These are phyloP conservation scores for Salarias fasciatus DNA, from an alignment of 2,797 vertebrate genomes.

Conservation along the genomic window DNA sequence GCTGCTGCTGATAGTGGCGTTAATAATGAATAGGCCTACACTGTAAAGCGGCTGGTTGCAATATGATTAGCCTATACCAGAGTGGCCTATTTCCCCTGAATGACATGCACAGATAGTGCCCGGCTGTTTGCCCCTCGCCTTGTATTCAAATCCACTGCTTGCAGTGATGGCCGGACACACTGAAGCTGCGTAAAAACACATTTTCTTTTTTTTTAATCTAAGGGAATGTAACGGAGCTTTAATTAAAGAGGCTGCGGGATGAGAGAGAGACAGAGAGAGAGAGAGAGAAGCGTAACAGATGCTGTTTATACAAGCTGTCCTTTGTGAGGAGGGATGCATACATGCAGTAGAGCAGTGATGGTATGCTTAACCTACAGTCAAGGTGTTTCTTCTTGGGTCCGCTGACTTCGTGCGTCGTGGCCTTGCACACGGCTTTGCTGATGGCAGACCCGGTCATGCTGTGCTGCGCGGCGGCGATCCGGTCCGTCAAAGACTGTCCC, in stretches of 20 bases:
- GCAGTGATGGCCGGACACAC: constrained; percentile 7
- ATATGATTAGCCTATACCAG: constrained; percentile 65
- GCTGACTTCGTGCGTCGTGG: constrained; percentile 91
- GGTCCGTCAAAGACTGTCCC: constrained; percentile 92
- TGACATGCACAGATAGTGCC: constrained; percentile 61
- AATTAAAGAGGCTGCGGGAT: constrained; percentile 58
- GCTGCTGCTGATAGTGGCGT: constrained; percentile 58
- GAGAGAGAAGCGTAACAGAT: constrained; percentile 21
- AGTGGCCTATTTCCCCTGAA: constrained; percentile 71
- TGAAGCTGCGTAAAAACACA: constrained; percentile 40
- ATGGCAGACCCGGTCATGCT: constrained; percentile 93
- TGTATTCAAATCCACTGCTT: constrained; percentile 14
- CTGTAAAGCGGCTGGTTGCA: constrained; percentile 61
- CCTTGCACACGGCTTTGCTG: constrained; percentile 91
- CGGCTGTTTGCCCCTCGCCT: constrained; percentile 21
- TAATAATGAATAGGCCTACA: constrained; percentile 74
- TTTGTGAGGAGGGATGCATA: constrained; percentile 61
- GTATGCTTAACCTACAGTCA: constrained; percentile 86
- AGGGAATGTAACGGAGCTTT: constrained; percentile 61
- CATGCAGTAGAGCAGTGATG: constrained; percentile 60
- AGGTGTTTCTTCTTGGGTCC: constrained; percentile 93
- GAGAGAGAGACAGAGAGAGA: neutral
- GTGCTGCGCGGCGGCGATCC: constrained; percentile 94
- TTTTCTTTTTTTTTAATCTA: constrained; percentile 45
- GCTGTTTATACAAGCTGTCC: constrained; percentile 59